Evolutionary conservation across 2,888 invertebrate genomes (phyloP).

Genomic region (Polyommatus iphigenia): DNA sequence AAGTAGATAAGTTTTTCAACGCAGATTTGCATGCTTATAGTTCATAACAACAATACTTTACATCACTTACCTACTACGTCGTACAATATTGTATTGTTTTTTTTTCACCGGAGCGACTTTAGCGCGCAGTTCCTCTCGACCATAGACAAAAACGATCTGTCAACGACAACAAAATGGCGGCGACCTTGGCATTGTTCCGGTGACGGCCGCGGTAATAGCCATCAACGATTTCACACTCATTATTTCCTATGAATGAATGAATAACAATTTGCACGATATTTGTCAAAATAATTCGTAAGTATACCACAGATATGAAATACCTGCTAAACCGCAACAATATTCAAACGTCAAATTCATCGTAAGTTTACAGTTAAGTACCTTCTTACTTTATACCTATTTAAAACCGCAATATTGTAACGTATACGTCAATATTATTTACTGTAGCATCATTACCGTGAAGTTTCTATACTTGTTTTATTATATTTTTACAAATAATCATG

Average conservation of each 20-base stretch:
- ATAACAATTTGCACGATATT: constrained; percentile 12
- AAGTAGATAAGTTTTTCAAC: too few species aligned
- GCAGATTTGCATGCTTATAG: background rate
- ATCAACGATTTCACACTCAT: background rate
- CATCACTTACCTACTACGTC: background rate
- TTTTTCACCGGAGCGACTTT: background rate
- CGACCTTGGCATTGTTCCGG: constrained; percentile 56
- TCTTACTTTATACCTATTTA: too few species aligned
- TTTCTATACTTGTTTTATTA: too few species aligned
- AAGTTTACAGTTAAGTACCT: too few species aligned
- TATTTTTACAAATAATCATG: too few species aligned
- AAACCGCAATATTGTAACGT: too few species aligned
- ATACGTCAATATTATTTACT: too few species aligned
- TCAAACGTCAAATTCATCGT: background rate
- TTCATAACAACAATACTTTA: background rate
- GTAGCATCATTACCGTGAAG: too few species aligned
- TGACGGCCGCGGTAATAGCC: constrained; percentile 47
- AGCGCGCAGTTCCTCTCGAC: constrained; percentile 11
- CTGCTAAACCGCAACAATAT: background rate
- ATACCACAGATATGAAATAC: background rate
- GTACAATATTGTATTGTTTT: background rate
- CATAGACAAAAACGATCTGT: constrained; percentile 30
- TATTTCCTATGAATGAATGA: constrained; percentile 5
- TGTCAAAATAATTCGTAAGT: background rate
- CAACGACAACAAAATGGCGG: constrained; percentile 34